These are phyloP conservation scores for Rhagonycha fulva DNA, from an alignment of 2,888 invertebrate genomes.

Conservation along the genomic window DNA sequence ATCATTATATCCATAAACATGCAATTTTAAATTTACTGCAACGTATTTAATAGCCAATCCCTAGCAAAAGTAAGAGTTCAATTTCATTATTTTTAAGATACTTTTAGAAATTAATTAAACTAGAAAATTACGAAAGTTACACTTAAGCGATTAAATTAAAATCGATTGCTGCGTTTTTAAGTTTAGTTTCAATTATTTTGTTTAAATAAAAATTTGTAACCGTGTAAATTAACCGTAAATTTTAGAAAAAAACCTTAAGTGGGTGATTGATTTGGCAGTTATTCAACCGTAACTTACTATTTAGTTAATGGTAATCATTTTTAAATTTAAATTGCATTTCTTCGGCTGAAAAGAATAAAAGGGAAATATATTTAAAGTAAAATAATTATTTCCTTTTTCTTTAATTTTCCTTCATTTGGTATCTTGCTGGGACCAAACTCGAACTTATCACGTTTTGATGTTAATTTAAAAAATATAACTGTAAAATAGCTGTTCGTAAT, in stretches of 20 bases:
- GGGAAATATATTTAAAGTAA: no score
- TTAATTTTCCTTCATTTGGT: background rate
- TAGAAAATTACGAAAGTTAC: background rate
- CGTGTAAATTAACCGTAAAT: background rate
- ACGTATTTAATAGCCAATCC: background rate
- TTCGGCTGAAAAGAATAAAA: background rate
- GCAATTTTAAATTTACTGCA: background rate
- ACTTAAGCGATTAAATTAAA: background rate
- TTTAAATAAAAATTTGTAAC: background rate
- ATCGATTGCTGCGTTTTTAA: background rate
- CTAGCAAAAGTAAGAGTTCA: background rate
- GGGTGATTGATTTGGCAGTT: background rate
- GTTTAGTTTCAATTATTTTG: background rate
- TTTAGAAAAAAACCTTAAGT: background rate
- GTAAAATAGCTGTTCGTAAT: background rate
- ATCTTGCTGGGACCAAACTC: background rate
- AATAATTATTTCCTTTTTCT: no score
- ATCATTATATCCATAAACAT: background rate
- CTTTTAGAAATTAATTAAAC: background rate
- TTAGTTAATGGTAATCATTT: background rate
- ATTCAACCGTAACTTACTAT: background rate
- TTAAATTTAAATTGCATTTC: background rate
- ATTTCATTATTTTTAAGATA: background rate
- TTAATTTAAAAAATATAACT: background rate
- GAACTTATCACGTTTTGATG: background rate